Base-by-base conservation (phyloP, 1,140 invertebrate genomes). In the Drosophila miranda region DNA sequence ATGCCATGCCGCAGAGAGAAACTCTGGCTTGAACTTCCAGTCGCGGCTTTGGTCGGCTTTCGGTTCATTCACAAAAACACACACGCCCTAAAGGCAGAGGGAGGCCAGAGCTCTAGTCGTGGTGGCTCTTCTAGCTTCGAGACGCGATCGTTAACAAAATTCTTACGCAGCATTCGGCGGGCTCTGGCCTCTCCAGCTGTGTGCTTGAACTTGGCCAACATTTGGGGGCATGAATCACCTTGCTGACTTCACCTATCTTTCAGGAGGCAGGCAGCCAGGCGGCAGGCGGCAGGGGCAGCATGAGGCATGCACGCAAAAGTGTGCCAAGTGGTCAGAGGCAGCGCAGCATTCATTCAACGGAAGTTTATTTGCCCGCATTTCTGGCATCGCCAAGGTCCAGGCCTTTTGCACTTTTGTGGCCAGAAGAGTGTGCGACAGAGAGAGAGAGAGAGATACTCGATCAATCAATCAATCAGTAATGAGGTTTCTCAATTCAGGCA, bases 301-400 rank as follows among this genome's bases (percentile, higher is more conserved):
- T 11, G 9, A 34, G 9, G 30, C 30, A 34, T 8, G 8, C 9
- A 38, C 9, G 11, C 11, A 86, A 86, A 86, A 86, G 81, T 86
- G 81, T 86, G 81, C 82, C 81, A 86, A 86, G 81, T 87, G 81
- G 78, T 60, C 73, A 81, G 59, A 77, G 71, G 54, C 64, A 63
- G 53, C 49, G 54, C 64, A 63, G 53, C 49, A 44, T 51, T 51
- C 49, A 38, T 38, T 38, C 67, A 67, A 74, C 81, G 82, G 77
- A 86, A 87, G 81, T 86, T 86, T 86, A 75, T 73, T 86, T 82
- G 82, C 81, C 82, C 81, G 81, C 81, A 86, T 86, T 86, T 86
- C 86, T 81, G 30, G 48, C 53, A 71, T 30, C 50, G 43, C 49
- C 84, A 74, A 86, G 87, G 81, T 82, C 79, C 81, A 86, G 58